A percentile compares a stretch with the other conserved stretches of the same genome.
Evolutionary conservation across 2,113 vertebrate genomes (phyloP).

Genomic region (Beaufortia kweichowensis): DNA sequence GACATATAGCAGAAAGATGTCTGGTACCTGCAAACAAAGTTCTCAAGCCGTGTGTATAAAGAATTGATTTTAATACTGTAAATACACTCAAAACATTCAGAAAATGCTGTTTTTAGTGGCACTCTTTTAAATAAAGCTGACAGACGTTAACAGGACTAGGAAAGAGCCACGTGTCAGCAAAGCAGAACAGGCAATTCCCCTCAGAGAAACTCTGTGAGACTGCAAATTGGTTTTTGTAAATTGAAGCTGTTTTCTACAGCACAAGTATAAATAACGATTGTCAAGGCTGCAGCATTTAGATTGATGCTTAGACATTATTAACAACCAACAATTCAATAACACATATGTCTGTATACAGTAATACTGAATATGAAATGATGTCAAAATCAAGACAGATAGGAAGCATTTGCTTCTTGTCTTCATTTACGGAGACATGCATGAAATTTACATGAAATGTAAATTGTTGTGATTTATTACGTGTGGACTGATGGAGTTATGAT

Average conservation of each 20-base stretch:
- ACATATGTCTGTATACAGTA: slow-evolving; percentile 21
- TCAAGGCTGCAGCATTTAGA: slow-evolving; percentile 6
- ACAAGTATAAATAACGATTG: slow-evolving; percentile 33
- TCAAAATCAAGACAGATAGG: slow-evolving; percentile 1
- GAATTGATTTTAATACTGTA: neutral
- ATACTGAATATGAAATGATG: neutral
- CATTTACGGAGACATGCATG: no score
- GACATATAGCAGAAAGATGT: neutral
- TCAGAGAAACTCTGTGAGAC: neutral
- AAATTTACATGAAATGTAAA: neutral
- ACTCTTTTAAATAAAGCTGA: neutral
- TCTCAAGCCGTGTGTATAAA: neutral
- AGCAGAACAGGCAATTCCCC: slow-evolving; percentile 1
- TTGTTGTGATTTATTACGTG: neutral
- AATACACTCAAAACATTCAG: neutral
- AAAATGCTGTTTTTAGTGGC: neutral
- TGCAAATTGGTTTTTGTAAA: slow-evolving; percentile 31
- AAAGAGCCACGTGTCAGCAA: slow-evolving; percentile 4
- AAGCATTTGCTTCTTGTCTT: neutral
- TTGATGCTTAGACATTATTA: slow-evolving; percentile 35
- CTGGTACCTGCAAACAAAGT: neutral
- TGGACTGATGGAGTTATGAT: neutral
- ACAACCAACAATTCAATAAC: slow-evolving; percentile 45
- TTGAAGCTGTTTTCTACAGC: slow-evolving; percentile 14
- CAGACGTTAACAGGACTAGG: neutral